A percentile compares a stretch with the other conserved stretches of the same genome.
Conservation (phyloP, 2,888 invertebrate species). For the Pachymerium ferrugineum region DNA sequence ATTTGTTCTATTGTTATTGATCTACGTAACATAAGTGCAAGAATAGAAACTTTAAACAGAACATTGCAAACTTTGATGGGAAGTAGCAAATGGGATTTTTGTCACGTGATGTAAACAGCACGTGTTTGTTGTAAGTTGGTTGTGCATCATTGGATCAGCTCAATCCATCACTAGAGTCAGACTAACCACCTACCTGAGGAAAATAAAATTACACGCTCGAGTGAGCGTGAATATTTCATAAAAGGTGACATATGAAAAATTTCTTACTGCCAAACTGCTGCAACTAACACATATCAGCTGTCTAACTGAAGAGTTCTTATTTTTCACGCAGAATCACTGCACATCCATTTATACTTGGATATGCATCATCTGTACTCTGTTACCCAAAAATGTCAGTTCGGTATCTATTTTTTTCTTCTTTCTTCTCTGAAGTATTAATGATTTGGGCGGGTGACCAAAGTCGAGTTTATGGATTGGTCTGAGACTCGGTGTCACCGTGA, state of each 20-base stretch:
- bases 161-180: neutral
- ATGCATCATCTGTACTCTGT: neutral
- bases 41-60: too few relatives aligned
- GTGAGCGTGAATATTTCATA: slow-evolving; percentile 23
- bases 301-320: slow-evolving; percentile 16
- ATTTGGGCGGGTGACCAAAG: neutral
- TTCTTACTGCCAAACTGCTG: neutral
- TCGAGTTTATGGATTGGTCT: neutral
- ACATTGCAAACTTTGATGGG: neutral
- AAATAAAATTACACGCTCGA: slow-evolving; percentile 24
- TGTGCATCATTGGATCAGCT: slow-evolving; percentile 1
- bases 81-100: neutral
- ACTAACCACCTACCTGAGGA: slow-evolving; percentile 4
- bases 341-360: neutral
- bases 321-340: slow-evolving; percentile 1
- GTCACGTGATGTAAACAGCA: neutral
- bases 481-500: neutral
- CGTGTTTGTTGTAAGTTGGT: neutral
- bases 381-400: neutral
- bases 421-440: neutral
- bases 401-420: neutral
- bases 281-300: slow-evolving; percentile 18
- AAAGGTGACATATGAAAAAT: neutral
- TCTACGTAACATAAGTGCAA: too few relatives aligned
- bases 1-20: neutral